Base-by-base conservation (phyloP, 2,888 invertebrate species). In the Tuta absoluta region DNA sequence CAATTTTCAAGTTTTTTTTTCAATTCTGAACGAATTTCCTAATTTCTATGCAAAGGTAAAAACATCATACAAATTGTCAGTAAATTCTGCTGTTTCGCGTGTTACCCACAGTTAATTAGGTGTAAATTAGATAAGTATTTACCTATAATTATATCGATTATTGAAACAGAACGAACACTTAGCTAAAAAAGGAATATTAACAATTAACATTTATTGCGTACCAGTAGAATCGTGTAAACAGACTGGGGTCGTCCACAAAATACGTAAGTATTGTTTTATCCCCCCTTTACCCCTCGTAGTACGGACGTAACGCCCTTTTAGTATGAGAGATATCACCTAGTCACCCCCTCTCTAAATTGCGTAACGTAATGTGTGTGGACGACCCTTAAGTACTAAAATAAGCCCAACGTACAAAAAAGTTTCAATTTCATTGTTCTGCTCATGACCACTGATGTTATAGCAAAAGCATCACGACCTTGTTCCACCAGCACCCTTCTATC, bases 71-170 rank as follows among this genome's bases (percentile, higher is more conserved):
- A 1, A 45, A 45, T 45, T 41, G 12, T n/a, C 12, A 41, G 14
- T 2, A 41, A 14, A 14, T 41, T 12, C 2, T 41, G 12, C 11
- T 5, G 38, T 41, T 5, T 41, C 17, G 45, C 45, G 45, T 45
- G n/a, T 17, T n/a, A 17, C 11, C 45, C 17, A 4, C 10, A 33
- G 45, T n/a, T 45, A 45, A n/a, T 45, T 45, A 45, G 17, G 45
- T 45, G 45, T 45, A n/a, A 45, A 45, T 45, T 45, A n/a, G 45
- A 45, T 45, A 45, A 45, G 45, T 45, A 45, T 17, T 45, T 45
- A 45, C 17, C 17, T 45, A 17, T 45, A 2, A 45, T 45, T 45
- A 45, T 17, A 17, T 45, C n/a, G 45, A 17, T 45, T 45, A 45
- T 45, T 45, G 45, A 45, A 45, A 45, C 45, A 45, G n/a, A 45